Evolutionary conservation across 1,140 invertebrate species (phyloP).

Genomic region (Pseudomyrmex pallidus): DNA sequence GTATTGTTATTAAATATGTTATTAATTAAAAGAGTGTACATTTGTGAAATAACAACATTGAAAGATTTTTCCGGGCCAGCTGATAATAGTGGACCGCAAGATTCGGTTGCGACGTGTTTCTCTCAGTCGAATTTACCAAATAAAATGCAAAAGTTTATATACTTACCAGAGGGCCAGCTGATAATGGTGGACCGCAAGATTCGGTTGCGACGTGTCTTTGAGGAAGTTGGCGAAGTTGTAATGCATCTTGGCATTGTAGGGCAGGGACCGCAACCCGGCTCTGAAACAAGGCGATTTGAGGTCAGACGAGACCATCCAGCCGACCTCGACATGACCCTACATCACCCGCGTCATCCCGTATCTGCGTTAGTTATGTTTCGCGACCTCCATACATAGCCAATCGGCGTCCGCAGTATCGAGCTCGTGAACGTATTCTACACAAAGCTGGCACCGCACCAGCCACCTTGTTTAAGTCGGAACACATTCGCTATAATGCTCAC

Average conservation of each 20-base stretch:
- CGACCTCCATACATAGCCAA: slow-evolving; percentile 30
- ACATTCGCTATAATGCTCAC: slow-evolving; percentile 40
- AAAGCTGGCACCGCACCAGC: slow-evolving; percentile 69
- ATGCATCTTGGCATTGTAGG: slow-evolving; percentile 95
- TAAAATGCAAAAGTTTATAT: neutral
- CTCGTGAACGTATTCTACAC: slow-evolving; percentile 13
- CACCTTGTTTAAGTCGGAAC: slow-evolving; percentile 71
- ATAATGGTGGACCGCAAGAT: slow-evolving; percentile 92
- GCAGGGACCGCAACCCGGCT: slow-evolving; percentile 91
- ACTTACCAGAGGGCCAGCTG: slow-evolving; percentile 92
- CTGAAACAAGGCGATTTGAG: slow-evolving; percentile 86
- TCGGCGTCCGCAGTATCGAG: slow-evolving; percentile 21
- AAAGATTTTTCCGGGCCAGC: too few relatives aligned
- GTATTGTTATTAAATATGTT: neutral
- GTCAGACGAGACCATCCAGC: slow-evolving; percentile 55
- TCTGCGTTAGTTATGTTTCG: slow-evolving; percentile 64
- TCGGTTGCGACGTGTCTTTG: slow-evolving; percentile 89
- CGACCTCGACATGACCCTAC: slow-evolving; percentile 41
- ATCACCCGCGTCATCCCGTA: slow-evolving; percentile 54
- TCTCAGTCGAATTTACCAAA: too few relatives aligned
- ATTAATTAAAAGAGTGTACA: neutral
- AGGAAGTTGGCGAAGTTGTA: slow-evolving; percentile 96
- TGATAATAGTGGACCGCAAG: too few relatives aligned
- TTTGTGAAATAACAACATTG: neutral
- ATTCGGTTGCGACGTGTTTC: too few relatives aligned